phyloP scores from a whole-genome alignment of 2,888 invertebrate genomes.

The Polyommatus iphigenia region DNA sequence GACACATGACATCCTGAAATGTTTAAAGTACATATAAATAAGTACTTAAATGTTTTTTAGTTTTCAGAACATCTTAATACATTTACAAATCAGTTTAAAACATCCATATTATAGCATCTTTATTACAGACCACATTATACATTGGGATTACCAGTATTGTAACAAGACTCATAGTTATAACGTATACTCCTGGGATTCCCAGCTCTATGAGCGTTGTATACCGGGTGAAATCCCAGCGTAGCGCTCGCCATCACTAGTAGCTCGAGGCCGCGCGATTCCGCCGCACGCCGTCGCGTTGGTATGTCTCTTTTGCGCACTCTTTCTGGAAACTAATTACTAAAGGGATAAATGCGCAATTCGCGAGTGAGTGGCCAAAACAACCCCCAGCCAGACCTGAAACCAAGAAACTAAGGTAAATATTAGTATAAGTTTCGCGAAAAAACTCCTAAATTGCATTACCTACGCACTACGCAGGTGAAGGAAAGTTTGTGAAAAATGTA shows the following conservation, averaged over 20 bases:
- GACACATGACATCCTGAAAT: neutral
- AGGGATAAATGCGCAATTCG: conserved; percentile 62
- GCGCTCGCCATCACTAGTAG: neutral
- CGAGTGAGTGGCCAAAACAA: conserved; percentile 55
- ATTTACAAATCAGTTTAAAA: neutral
- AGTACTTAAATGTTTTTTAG: neutral
- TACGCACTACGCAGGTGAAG: neutral
- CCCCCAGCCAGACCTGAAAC: conserved; percentile 36
- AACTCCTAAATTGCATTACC: neutral
- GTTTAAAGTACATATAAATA: no score
- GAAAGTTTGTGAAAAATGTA: neutral
- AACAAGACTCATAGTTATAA: neutral
- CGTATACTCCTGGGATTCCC: neutral
- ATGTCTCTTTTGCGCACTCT: conserved; percentile 65
- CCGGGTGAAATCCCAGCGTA: neutral
- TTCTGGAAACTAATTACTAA: conserved; percentile 59
- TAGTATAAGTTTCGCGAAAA: conserved; percentile 36
- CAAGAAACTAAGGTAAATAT: conserved; percentile 53
- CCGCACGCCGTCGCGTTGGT: conserved; percentile 76
- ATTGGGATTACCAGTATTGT: neutral
- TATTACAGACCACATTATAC: neutral
- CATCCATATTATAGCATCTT: neutral
- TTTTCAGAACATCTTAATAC: neutral
- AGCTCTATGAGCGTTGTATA: neutral
- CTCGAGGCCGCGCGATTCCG: conserved; percentile 67